Base-by-base conservation (phyloP, 2,888 invertebrate genomes). In the Drosophila pseudotakahashii region DNA sequence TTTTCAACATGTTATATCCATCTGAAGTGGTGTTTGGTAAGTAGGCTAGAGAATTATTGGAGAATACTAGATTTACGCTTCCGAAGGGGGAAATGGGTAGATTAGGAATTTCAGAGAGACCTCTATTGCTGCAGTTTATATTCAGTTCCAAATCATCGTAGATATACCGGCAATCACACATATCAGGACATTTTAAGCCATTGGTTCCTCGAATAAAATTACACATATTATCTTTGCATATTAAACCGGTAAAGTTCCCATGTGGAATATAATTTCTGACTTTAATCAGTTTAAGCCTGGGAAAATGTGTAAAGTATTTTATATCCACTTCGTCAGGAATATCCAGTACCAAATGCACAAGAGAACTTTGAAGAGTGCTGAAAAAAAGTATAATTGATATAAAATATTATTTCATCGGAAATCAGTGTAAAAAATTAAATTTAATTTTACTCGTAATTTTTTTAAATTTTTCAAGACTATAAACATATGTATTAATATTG, bases 81-180 rank as follows among this genome's bases (percentile, higher is more conserved):
- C 60, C 68, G 3, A 11, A 32, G 14, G 45, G 57, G 6, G 73
- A 57, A 11, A 67, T 57, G 1, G 73, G 67, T 2, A 73, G 7
- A 1, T 26, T 41, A 10, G 72, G 73, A 39, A 73, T 34, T 14
- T 16, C 7, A 16, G n/a, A 10, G 1, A 10, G 50, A 3, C 14
- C 14, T 14, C 45, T 45, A 44, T 9, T 14, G 11, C 34, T 39
- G 26, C 58, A 68, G 32, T 67, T 13, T 2, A 68, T 66, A 9
- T 16, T 26, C 9, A 68, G 32, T 7, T 66, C 67, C 34, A 58
- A 39, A n/a, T 23, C 11, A 5, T 26, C 7, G 14, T 23, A 45
- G 16, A 34, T 26, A 11, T 13, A 58, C 11, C 1, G 19, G 10
- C 68, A 68, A 1, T 14, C 11, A 6, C 68, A 68, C 3, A 23